Conservation (phyloP, 2,888 invertebrate species). For the Thereva nobilitata region DNA sequence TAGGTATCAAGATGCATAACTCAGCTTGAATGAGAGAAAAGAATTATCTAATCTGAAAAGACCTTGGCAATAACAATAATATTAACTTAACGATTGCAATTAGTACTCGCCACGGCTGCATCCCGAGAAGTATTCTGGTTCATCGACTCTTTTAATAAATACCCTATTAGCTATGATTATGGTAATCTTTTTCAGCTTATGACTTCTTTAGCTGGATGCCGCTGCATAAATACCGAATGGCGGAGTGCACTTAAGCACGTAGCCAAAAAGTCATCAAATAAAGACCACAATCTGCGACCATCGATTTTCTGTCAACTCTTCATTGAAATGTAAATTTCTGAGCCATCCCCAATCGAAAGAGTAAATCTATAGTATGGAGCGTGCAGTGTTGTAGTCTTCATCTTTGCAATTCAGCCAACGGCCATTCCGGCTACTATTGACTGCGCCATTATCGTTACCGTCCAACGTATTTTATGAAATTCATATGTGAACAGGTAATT, state of each 20-base stretch:
- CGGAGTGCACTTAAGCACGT: slow-evolving; percentile 19
- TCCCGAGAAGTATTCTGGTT: too few relatives aligned
- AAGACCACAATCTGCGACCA: slow-evolving; percentile 32
- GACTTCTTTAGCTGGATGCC: too few relatives aligned
- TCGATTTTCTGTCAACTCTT: slow-evolving; percentile 34
- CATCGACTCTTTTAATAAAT: too few relatives aligned
- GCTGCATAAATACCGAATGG: slow-evolving; percentile 12
- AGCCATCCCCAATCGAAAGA: slow-evolving; percentile 24
- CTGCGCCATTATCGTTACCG: slow-evolving; percentile 26
- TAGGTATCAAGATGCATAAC: too few relatives aligned
- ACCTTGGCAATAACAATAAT: too few relatives aligned
- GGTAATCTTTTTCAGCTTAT: too few relatives aligned
- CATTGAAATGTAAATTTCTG: slow-evolving; percentile 34
- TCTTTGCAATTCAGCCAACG: slow-evolving; percentile 7
- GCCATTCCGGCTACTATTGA: slow-evolving; percentile 14
- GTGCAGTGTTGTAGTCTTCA: slow-evolving; percentile 6
- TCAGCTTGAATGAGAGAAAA: too few relatives aligned
- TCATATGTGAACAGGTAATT: slow-evolving; percentile 38
- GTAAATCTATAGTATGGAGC: slow-evolving; percentile 2
- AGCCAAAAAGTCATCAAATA: slow-evolving; percentile 30
- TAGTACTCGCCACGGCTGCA: too few relatives aligned
- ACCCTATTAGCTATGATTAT: too few relatives aligned
- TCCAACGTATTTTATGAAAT: slow-evolving; percentile 31
- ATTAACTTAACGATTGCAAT: too few relatives aligned
- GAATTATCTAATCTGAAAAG: too few relatives aligned